Conservation (phyloP, 2,888 invertebrate species). For the Metallyticus violacea region DNA sequence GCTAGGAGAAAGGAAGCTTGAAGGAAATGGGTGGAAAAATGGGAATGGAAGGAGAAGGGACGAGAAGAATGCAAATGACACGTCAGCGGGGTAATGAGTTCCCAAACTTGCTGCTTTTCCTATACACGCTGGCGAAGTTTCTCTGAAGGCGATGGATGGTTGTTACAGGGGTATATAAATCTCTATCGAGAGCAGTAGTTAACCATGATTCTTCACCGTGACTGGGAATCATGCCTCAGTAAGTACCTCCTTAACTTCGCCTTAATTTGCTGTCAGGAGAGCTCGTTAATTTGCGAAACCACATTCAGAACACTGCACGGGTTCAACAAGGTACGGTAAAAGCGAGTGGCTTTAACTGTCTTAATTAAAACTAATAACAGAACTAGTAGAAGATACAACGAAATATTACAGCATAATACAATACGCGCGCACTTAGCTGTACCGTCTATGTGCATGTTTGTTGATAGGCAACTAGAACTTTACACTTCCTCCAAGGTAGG, state of each 20-base stretch:
- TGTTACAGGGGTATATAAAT: background rate
- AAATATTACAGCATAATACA: no score
- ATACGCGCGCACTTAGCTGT: no score
- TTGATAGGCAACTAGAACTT: no score
- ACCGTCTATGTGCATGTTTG: no score
- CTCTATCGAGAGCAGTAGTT: background rate
- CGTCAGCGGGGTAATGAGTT: conserved; percentile 20
- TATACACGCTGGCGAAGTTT: background rate
- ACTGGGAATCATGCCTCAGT: background rate
- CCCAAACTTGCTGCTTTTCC: conserved; percentile 6
- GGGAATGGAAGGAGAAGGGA: background rate
- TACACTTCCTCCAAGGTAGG: no score
- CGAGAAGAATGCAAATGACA: conserved; percentile 20
- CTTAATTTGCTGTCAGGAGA: background rate
- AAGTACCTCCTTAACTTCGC: background rate
- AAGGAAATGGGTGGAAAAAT: background rate
- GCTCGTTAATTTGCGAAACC: background rate
- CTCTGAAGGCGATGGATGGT: background rate
- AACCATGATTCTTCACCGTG: background rate
- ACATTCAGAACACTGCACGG: background rate
- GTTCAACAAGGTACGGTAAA: background rate
- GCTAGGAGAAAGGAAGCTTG: background rate
- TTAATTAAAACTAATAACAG: background rate
- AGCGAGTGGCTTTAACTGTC: background rate
- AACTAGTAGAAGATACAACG: no score